Evolutionary conservation across 2,888 invertebrate species (phyloP), one percentile per base, ranked within the genome.

Genomic region (Pristionchus fissidentatus): DNA sequence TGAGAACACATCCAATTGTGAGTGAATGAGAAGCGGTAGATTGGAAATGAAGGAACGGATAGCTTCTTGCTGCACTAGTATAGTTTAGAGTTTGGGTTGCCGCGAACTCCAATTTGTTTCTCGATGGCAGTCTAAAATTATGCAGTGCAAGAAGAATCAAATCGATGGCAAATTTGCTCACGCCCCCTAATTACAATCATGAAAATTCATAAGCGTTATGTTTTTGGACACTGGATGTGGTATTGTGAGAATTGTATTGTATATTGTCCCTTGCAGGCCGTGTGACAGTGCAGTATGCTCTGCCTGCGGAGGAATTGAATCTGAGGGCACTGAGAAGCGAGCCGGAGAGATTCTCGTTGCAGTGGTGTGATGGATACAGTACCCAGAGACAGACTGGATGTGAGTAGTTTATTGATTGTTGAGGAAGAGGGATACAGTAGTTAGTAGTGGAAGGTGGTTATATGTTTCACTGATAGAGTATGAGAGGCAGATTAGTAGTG

Each of bases 301-400:
- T 91, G 29, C 70, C 70, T 0, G 87, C 87, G 29, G 86, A 89
- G 73, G 93, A 93, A 79, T 93, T 93, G 7, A 88, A 91, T 60
- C 83, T 93, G 29, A 85, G 86, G 4, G 26, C 84, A 4, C 62
- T 90, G n/a, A 85, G 87, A 32, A 77, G 85, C 3, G 86, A 90
- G 84, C 80, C 86, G 43, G 43, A 60, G 32, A 88, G 87, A 66
- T 85, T 87, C 73, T 80, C 84, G 32, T 83, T 87, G 32, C 82
- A 81, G 13, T 88, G 88, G 88, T 84, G 80, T 73, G 84, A 81
- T 26, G 84, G 79, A 8, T 85, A 83, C 57, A 83, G 83, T n/a
- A 82, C 83, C 4, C 57, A 94, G 95, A 83, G 93, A 95, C 80
- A 95, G 94, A 92, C 94, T 95, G 85, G 92, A 92, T 0, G 93